A percentile compares a stretch with the other conserved stretches of the same genome.
Evolutionary conservation across 2,888 invertebrate genomes (phyloP).

Genomic region (Lobophora halterata): DNA sequence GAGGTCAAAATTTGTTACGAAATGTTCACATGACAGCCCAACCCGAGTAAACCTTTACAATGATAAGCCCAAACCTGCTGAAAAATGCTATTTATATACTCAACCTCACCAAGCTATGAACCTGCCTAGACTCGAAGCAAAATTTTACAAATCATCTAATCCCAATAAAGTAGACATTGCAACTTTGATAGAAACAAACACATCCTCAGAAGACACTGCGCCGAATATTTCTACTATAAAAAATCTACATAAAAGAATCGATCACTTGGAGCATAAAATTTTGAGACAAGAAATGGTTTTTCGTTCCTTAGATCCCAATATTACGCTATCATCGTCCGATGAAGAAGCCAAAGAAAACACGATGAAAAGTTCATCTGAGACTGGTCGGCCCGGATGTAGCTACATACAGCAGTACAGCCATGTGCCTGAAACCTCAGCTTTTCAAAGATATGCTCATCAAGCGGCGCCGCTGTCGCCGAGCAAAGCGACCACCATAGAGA

Average conservation of each 20-base stretch:
- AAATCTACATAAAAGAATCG: conserved; percentile 55
- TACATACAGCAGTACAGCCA: conserved; percentile 73
- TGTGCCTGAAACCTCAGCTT: conserved; percentile 70
- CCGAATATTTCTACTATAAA: conserved; percentile 39
- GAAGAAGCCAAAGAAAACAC: conserved; percentile 50
- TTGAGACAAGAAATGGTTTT: conserved; percentile 66
- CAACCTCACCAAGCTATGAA: conserved; percentile 57
- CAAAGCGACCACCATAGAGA: conserved; percentile 63
- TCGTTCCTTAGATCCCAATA: conserved; percentile 55
- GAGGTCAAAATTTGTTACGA: conserved; percentile 39
- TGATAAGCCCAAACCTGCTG: conserved; percentile 42
- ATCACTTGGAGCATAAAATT: conserved; percentile 61
- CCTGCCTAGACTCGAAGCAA: conserved; percentile 47
- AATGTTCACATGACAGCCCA: conserved; percentile 42
- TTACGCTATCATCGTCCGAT: conserved; percentile 60
- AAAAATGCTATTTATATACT: conserved; percentile 61
- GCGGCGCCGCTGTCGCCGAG: conserved; percentile 57
- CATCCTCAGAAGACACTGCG: conserved; percentile 48
- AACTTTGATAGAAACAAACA: conserved; percentile 51
- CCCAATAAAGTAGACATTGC: conserved; percentile 55
- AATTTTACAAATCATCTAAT: conserved; percentile 39
- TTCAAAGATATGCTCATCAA: conserved; percentile 63
- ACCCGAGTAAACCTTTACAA: conserved; percentile 40
- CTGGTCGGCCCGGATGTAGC: conserved; percentile 60
- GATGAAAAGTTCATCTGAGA: conserved; percentile 43